A percentile compares a stretch with the other conserved stretches of the same genome.
Evolutionary conservation across 2,797 vertebrate genomes (phyloP).

Genomic region (Sebastes taczanowskii): DNA sequence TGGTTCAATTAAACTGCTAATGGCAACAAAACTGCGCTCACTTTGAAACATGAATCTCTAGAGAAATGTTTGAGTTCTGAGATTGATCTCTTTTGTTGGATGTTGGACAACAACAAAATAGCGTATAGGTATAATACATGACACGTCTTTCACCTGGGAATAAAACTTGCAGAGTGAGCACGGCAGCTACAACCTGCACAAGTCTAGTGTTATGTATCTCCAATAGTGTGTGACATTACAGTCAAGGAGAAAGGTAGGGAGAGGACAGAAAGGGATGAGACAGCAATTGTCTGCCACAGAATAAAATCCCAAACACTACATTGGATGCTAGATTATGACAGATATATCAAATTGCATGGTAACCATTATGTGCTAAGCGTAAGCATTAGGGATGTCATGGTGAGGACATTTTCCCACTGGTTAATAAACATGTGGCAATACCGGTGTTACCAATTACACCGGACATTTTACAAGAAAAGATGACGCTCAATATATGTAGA

Average conservation of each 20-base stretch:
- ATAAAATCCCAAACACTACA: background rate
- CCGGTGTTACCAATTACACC: too few species aligned
- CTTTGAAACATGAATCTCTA: slow-evolving; percentile 44
- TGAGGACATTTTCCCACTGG: too few species aligned
- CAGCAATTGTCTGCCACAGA: slow-evolving; percentile 2
- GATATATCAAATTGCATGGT: background rate
- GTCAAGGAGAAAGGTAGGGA: background rate
- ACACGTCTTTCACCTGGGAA: background rate
- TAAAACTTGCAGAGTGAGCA: slow-evolving; percentile 1
- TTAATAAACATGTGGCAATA: too few species aligned
- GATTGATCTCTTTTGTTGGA: slow-evolving; percentile 34
- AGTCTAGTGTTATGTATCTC: background rate
- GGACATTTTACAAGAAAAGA: too few species aligned
- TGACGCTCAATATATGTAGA: too few species aligned
- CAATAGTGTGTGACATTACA: slow-evolving; percentile 30
- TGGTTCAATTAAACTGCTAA: slow-evolving; percentile 69
- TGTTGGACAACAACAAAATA: slow-evolving; percentile 25
- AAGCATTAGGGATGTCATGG: too few species aligned
- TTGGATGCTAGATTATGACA: background rate
- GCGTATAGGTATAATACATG: background rate
- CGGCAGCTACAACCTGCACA: background rate
- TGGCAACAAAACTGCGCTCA: slow-evolving; percentile 47
- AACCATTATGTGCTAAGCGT: too few species aligned
- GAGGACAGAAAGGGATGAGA: slow-evolving; percentile 7
- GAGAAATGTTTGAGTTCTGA: slow-evolving; percentile 39